Base-by-base conservation (phyloP, 2,888 invertebrate species). In the Chloroclysta siterata region DNA sequence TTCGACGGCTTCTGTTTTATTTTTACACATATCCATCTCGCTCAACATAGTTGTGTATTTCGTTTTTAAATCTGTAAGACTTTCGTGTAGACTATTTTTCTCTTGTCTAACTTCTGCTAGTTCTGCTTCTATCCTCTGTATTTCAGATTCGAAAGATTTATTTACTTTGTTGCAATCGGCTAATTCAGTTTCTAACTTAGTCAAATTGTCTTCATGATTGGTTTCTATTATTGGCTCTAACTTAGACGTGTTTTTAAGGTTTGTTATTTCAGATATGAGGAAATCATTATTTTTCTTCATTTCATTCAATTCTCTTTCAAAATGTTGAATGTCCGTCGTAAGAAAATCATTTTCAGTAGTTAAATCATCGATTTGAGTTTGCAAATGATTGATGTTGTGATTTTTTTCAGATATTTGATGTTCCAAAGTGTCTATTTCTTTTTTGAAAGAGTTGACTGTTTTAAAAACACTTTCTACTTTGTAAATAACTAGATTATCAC, bases 251-350 rank as follows among this genome's bases (percentile, higher is more conserved):
- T 93, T 94, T 77, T 95, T 95, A 56, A 94, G 92, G 53, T 94
- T 93, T 48, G 95, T 93, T 66, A 96, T 89, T 84, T 96, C 95
- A 53, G 94, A 93, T 71, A 96, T 93, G n/a, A 96, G 85, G 63
- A 95, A 91, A 75, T 95, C 95, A 76, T 96, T 96, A 80, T 95
- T 96, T 79, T 95, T 95, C 84, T 95, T 95, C 79, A 95, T 93
- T 78, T 95, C 95, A 63, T 93, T 90, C 50, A 94, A 86, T 80
- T 95, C 95, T 69, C 94, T 94, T 84, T 96, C 95, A 29, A 93
- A 83, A 60, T 93, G 93, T 69, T 90, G 87, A 41, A 93, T 80
- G 71, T 93, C 93, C 2, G 89, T 85, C 17, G 89, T 89, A 1
- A 93, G 76, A 61, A 90, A 92, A 75, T 93, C 93, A 75, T 93